Percentiles rank a stretch among this genome's conserved stretches.
Conservation (phyloP, 2,113 vertebrate genomes). For the Ia io region DNA sequence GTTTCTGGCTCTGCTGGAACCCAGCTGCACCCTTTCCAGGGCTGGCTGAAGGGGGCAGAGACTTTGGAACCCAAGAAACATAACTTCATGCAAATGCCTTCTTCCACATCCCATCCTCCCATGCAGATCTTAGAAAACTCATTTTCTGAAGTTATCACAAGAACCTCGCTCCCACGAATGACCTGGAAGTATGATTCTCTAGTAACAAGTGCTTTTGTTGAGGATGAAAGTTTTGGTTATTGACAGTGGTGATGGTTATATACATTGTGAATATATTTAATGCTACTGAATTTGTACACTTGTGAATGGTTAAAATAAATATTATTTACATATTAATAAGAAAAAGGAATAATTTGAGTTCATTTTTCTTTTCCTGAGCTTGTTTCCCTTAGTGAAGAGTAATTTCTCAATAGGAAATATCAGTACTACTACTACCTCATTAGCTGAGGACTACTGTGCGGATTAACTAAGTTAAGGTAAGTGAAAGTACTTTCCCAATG, state of each 20-base stretch:
- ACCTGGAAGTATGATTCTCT: too few species aligned
- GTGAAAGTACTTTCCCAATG: background rate
- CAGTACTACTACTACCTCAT: background rate
- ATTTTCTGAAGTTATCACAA: too few species aligned
- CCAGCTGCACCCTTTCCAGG: too few species aligned
- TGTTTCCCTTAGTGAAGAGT: background rate
- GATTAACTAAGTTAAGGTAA: background rate
- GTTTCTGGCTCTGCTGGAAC: too few species aligned
- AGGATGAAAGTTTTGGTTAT: background rate
- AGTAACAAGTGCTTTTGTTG: background rate
- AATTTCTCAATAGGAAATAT: background rate
- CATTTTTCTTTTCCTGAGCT: background rate
- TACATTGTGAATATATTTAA: background rate
- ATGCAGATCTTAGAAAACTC: too few species aligned
- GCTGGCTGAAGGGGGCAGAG: too few species aligned
- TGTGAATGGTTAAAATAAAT: background rate
- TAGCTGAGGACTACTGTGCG: background rate
- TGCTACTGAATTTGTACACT: background rate
- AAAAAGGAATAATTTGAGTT: too few species aligned
- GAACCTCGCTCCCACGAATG: too few species aligned
- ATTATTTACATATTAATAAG: background rate
- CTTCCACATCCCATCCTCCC: too few species aligned
- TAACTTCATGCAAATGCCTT: too few species aligned
- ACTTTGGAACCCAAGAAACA: too few species aligned
- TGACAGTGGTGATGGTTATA: background rate